Base-by-base conservation (phyloP, 2,797 vertebrate genomes). In the Thamnophis elegans region DNA sequence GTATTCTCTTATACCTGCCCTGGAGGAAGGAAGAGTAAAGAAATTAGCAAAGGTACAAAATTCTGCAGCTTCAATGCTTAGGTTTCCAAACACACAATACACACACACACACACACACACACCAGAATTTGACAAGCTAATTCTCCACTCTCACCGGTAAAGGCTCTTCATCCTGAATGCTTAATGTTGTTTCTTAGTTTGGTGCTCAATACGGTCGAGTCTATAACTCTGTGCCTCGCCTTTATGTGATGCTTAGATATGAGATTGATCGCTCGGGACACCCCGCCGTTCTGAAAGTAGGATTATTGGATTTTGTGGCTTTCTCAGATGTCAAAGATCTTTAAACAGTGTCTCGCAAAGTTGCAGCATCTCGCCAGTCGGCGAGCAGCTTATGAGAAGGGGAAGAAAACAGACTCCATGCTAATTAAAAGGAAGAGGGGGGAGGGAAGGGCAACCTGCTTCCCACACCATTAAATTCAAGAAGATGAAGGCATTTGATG, bases 241-340 rank as follows among this genome's bases (percentile, higher is more conserved):
- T 98, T 98, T 98, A 99, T 99, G 99, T 99, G 99, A 99, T 99
- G 99, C 99, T 99, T 99, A 98, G 99, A 99, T 99, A 98, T 98
- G 98, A 98, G 98, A 99, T 99, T 99, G 99, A 99, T 99, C 98
- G 98, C 97, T 94, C 97, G 98, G 98, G 98, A 99, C 98, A 98
- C 98, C 98, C 98, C 97, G 97, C 97, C 98, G 98, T 99, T 98
- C 98, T 99, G 98, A 99, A 99, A 99, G 98, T 98, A 97, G 98
- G 99, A 99, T 99, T 99, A 99, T 99, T 99, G 99, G 99, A 99
- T 99, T 99, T 97, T 97, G 98, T 98, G 98, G 98, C 98, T 99
- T 98, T 98, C 98, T 99, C 98, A 99, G 99, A 99, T 99, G 98
- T 99, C 98, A 98, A 97, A 99, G 98, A 99, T 99, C 98, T 99